phyloP scores from a whole-genome alignment of 2,113 vertebrate genomes.

The Gambusia affinis region DNA sequence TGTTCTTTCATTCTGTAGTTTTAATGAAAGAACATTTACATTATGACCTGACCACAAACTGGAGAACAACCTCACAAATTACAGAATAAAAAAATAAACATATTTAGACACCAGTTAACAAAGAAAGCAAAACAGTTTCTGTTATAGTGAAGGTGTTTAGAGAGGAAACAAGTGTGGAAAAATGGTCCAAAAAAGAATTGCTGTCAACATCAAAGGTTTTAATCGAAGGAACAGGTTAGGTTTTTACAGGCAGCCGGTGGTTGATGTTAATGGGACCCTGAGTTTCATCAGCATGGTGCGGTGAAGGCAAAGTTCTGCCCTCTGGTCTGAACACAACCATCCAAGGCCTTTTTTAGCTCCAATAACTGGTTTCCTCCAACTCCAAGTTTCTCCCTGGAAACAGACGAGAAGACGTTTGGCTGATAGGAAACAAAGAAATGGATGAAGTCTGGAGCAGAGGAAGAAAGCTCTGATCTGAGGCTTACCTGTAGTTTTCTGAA shows the following conservation, averaged over 20 bases:
- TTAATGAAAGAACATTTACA: no score
- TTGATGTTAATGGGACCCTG: not conserved
- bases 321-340: slow-evolving; percentile 74
- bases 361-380: slow-evolving; percentile 84
- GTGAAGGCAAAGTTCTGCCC: slow-evolving; percentile 57
- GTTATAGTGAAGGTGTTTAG: not conserved
- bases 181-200: not conserved
- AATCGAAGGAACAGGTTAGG: not conserved
- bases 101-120: not conserved
- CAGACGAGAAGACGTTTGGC: not conserved
- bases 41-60: no score
- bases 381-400: slow-evolving; percentile 83
- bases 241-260: not conserved
- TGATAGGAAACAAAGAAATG: not conserved
- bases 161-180: not conserved
- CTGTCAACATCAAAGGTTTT: not conserved
- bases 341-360: slow-evolving; percentile 81
- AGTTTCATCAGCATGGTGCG: slow-evolving; percentile 67
- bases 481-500: no score
- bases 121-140: not conserved
- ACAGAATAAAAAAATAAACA: not conserved
- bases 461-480: not conserved
- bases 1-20: no score
- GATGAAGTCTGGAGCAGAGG: not conserved
- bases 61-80: not conserved